Evolutionary conservation across 2,888 invertebrate species (phyloP), one percentile per base, ranked within the genome.

Genomic region (Panzeria rudis): DNA sequence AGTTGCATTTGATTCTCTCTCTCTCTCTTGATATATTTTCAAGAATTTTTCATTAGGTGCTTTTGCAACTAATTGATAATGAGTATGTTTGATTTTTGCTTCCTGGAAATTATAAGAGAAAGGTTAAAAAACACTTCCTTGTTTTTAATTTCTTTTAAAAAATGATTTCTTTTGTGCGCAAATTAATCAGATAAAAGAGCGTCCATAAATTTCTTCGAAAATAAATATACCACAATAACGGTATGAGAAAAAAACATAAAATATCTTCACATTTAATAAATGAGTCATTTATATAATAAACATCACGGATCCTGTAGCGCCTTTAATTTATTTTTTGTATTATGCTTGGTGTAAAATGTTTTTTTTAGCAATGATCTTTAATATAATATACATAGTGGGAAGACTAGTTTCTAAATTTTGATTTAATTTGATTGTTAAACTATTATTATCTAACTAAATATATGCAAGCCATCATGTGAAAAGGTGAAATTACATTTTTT

Each of bases 81-180:
- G 88, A 89, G 89, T 89, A 87, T 64, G 56, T 32, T 87, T 87
- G 88, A 87, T 88, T 88, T 89, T 89, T 88, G 71, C 88, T 91
- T 90, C 89, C 88, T 88, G 89, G 90, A 91, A 91, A 91, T 89
- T 89, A 89, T 89, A 89, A 89, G 90, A 90, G 90, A 91, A 91
- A 91, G 91, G 90, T 50, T 82, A n/a, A 23, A 69, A 29, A 38
- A 29, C 11, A 50, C 29, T 62, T 47, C 17, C 17, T 29, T 59
- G 38, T 20, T 66, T 73, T 50, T 32, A 25, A 68, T 69, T 17
- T 38, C 38, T 83, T 6, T 64, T 41, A 38, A 62, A 38, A 61
- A 68, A 17, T 54, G 41, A 73, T 64, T 35, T 54, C 25, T 32
- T 38, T 35, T 13, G 38, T 13, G 13, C 9, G 1, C 59, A 80